Evolutionary conservation across 2,113 vertebrate species (phyloP), one percentile per base, ranked within the genome.

Genomic region (Rhombomys opimus): DNA sequence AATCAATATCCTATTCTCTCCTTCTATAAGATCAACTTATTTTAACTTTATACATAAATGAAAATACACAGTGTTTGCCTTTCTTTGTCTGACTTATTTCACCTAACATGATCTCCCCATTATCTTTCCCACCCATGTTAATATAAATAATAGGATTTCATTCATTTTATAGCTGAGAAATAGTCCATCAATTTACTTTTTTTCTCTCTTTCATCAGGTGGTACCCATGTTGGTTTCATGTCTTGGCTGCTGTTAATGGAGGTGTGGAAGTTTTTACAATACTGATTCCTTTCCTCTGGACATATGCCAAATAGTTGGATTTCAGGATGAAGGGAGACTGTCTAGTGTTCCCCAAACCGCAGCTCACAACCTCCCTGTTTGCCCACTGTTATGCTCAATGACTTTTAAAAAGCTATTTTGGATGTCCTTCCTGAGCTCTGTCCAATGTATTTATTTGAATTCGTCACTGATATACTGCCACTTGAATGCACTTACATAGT

Each of bases 351-450:
- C 57, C 89, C 25, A 88, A 14, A 8, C 41, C 95, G 78, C 95
- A 97, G 38, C 93, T 95, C 96, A 54, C 57, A 89, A 97, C 95
- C 92, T 94, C 89, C 89, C 82, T 94, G 88, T 93, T 94, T 92
- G 70, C 97, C 90, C 97, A 97, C 94, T 95, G 95, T 95, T 96
- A 94, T 91, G 94, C 95, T 90, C 95, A 98, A 88, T 96, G 96
- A 84, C 97, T 97, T 98, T 98, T 97, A 93, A 94, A 96, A 98
- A 95, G 92, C 93, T 97, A 98, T 97, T 98, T 96, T 97, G 96
- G 50, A 95, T 14, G 3, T 68, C 97, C 88, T 88, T 96, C 88
- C 92, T 98, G 97, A 97, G 96, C 27, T 87, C 46, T 59, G 97
- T 97, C 86, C 90, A 96, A 89, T n/a, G 94, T 63, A 76, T 84